phyloP scores from a whole-genome alignment of 2,113 vertebrate genomes.

The Thamnophis sirtalis region DNA sequence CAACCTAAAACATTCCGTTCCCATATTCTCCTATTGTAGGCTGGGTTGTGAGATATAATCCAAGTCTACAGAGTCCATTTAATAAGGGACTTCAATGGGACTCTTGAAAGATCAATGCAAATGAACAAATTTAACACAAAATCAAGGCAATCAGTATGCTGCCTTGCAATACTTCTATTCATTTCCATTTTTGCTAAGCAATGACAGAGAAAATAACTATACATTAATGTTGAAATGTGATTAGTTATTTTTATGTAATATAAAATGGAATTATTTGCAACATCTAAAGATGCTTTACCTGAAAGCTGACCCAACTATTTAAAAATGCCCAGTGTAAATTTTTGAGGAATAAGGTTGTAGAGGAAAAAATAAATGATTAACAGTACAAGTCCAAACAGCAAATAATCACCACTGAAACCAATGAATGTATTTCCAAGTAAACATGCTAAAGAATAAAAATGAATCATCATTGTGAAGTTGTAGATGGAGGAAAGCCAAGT shows the following conservation, averaged over 20 bases:
- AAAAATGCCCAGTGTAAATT: neutral
- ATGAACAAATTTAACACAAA: neutral
- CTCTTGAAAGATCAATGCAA: neutral
- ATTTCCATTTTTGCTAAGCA: neutral
- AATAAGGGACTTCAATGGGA: neutral
- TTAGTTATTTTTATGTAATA: neutral
- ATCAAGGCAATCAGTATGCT: neutral
- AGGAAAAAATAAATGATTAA: neutral
- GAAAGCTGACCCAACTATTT: neutral
- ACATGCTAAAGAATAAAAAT: neutral
- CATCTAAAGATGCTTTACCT: neutral
- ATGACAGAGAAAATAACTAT: neutral
- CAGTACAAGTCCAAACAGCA: neutral
- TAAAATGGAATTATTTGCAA: neutral
- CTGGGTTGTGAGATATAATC: neutral
- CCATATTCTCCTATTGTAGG: neutral
- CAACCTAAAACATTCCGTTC: neutral
- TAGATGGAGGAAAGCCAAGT: neutral
- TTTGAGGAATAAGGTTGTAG: neutral
- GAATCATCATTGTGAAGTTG: neutral
- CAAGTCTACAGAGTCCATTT: neutral
- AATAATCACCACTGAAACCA: neutral
- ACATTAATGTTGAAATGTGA: neutral
- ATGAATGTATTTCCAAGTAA: too few species aligned
- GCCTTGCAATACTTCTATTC: neutral